phyloP scores from a whole-genome alignment of 2,797 vertebrate genomes.

The Catostomus latipinnis region DNA sequence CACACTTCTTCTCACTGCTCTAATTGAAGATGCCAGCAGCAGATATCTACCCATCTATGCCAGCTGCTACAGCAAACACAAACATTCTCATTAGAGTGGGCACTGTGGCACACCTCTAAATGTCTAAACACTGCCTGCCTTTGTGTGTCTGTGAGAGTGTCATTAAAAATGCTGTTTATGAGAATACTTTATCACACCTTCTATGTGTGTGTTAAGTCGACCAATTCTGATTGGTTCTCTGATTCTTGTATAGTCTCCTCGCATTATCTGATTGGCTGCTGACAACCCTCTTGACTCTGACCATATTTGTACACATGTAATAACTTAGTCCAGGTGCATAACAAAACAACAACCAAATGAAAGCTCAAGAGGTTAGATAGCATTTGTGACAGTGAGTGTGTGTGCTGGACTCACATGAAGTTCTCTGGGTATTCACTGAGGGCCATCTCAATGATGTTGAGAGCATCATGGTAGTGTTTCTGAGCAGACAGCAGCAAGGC shows the following conservation, averaged over 20 bases:
- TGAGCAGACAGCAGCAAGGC: constrained; percentile 94
- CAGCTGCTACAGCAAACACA: constrained; percentile 30
- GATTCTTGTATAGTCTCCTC: neutral
- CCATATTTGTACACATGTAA: neutral
- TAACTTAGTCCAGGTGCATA: neutral
- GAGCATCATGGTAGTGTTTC: constrained; percentile 95
- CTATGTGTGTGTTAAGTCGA: no score
- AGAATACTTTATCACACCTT: neutral
- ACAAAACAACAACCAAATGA: neutral
- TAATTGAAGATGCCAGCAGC: constrained; percentile 55
- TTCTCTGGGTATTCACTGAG: constrained; percentile 98
- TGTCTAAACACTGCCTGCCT: constrained; percentile 26
- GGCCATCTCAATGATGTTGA: constrained; percentile 99
- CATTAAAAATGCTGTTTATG: constrained; percentile 1
- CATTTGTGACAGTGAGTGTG: constrained; percentile 5
- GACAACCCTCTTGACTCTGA: neutral
- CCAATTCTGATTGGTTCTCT: neutral
- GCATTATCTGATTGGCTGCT: constrained; percentile 23
- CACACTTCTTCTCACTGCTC: constrained; percentile 16
- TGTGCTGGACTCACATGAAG: constrained; percentile 85
- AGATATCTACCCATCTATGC: constrained; percentile 40
- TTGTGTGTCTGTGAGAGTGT: constrained; percentile 5
- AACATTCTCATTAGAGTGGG: constrained; percentile 40
- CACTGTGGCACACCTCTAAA: constrained; percentile 25
- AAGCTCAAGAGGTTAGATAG: neutral